Base-by-base conservation (phyloP, 2,888 invertebrate species). In the Anagyrus pseudococci region DNA sequence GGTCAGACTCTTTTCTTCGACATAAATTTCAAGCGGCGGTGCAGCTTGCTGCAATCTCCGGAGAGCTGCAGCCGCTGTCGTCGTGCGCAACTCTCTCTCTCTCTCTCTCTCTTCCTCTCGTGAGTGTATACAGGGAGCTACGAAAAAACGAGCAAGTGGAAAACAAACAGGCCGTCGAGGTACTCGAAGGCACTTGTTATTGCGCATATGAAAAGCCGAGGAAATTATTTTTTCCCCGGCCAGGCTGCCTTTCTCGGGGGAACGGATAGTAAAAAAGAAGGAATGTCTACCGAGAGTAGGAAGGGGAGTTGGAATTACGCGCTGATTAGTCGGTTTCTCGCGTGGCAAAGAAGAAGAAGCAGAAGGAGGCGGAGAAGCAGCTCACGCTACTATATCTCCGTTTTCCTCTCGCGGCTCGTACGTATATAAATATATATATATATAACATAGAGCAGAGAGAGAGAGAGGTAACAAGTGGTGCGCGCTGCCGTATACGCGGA, bases 21-120 rank as follows among this genome's bases (percentile, higher is more conserved):
- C 67, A 67, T 67, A 67, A 67, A 67, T 67, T 67, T 67, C 64
- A 62, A 62, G 58, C 62, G 52, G n/a, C n/a, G n/a, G n/a, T n/a
- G n/a, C n/a, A n/a, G n/a, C 57, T 20, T 17, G 56, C 56, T 47
- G 61, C 58, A 48, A 54, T 47, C 56, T 48, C 44, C 46, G 22
- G 43, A 43, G 23, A 13, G 53, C 46, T 29, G 47, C 62, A 37
- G 46, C 46, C 58, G 44, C 29, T 46, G 49, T 41, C 53, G 57
- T 52, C 55, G 50, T 26, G 49, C 49, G 57, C 57, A 47, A 20
- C 29, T 29, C 10, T 29, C 6, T 7, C 4, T 10, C 29, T 29
- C 29, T 29, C n/a, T n/a, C 10, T 4, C 10, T 7, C 29, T 4
- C 29, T 4, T 4, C 6, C 29, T 29, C 29, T 29, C n/a, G 29